Base-by-base conservation (phyloP, 2,888 invertebrate genomes). In the Idaea aversata region DNA sequence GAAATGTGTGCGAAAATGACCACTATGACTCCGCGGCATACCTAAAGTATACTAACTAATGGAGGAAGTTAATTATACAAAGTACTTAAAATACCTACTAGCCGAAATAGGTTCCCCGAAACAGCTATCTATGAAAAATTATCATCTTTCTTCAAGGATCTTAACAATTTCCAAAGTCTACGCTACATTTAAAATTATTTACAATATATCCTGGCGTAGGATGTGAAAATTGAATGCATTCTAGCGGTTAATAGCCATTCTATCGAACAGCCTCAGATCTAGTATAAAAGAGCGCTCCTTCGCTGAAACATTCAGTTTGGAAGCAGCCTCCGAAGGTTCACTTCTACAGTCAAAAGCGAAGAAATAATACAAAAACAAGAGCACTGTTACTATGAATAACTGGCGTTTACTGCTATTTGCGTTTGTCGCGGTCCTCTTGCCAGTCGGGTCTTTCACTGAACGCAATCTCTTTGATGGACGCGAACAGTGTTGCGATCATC, bases 341-440 rank as follows among this genome's bases (percentile, higher is more conserved):
- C 86, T 85, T 82, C 80, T 82, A 80, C 77, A 77, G 68, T 75
- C 73, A 76, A 72, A 77, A 76, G 77, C 77, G 72, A 81, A 79
- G 73, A 77, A 81, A 77, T 80, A 75, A 77, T 73, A 73, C 67
- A 63, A 69, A 66, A 70, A 61, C 66, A 69, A 75, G 82, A 77
- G 81, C 81, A 80, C 86, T 79, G 88, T 88, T 84, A 92, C 88
- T 91, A 93, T 93, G 93, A 84, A 91, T 91, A 88, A 88, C 85
- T 90, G 91, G 91, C 84, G 86, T 89, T 88, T 91, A 78, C 84
- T 88, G 73, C 82, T 93, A 72, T 82, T 91, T 81, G 87, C 88
- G 81, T 82, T 90, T 82, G 81, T 88, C 79, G 87, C 87, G 80
- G 81, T 88, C 69, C 79, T 90, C 70, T 85, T 89, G 72, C 88